Base-by-base conservation (phyloP, 1,140 invertebrate genomes). In the Drosophila chauvacae region DNA sequence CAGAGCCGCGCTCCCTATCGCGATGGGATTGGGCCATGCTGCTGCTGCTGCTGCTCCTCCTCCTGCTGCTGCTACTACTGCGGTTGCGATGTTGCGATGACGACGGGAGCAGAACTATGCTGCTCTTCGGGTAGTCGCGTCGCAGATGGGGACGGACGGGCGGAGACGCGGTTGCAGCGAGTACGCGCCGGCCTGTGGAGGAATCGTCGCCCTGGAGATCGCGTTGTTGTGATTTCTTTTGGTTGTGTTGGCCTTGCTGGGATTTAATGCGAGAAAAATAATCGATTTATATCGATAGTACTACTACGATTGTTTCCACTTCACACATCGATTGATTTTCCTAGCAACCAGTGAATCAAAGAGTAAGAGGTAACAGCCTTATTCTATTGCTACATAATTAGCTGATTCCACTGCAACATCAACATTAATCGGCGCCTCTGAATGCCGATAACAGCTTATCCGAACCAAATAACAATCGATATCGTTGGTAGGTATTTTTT, bases 1-100 rank as follows among this genome's bases (percentile, higher is more conserved):
- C 96, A 59, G 95, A 94, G 37, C 80, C 81, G n/a, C 84, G 70
- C 44, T 81, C 77, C 23, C 84, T 85, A 37, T 82, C 79, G 30
- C 59, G 79, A 37, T 86, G 80, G 28, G 84, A 77, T 28, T 79
- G 75, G 41, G 82, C 58, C 84, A 87, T 87, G 26, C 30, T 71
- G 48, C 64, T 16, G 47, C 16, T 39, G 23, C 33, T 18, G 18
- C n/a, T 37, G n/a, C 26, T 14, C 11, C 13, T 47, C 7, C 53
- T 26, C 3, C 55, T 20, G 0, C 18, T 59, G 4, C 28, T 37
- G 16, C 20, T 26, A 7, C 30, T 59, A 3, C 28, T 37, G 33
- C n/a, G n/a, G n/a, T 16, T 41, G 55, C 35, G 23, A n/a, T 23
- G 51, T 16, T 55, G 51, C 63, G 42, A 37, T 41, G 30, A 64